These are phyloP conservation scores for Sphyrna mokarran DNA, from an alignment of 2,113 vertebrate species.

Conservation along the genomic window DNA sequence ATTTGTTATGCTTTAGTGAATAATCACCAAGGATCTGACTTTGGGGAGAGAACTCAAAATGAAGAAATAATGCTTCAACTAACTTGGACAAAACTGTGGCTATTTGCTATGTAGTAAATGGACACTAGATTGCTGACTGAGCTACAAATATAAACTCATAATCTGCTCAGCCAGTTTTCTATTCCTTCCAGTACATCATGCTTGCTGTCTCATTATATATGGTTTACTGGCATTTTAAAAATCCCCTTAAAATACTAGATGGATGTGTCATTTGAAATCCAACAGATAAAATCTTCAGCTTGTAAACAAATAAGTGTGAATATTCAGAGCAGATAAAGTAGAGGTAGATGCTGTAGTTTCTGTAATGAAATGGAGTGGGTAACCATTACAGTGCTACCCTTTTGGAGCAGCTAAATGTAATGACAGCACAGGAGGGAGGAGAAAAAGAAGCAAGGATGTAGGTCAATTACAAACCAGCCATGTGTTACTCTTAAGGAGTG, in stretches of 20 bases:
- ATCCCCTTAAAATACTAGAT: neutral
- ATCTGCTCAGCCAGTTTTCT: neutral
- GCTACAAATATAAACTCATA: neutral
- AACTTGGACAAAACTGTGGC: too few species aligned
- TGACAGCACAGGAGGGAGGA: neutral
- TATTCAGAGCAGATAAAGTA: neutral
- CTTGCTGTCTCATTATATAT: neutral
- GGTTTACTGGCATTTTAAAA: neutral
- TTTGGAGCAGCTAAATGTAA: neutral
- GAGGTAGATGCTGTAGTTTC: neutral
- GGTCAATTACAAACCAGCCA: neutral
- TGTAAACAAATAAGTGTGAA: neutral
- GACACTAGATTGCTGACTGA: neutral
- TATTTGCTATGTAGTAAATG: too few species aligned
- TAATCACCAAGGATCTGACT: too few species aligned
- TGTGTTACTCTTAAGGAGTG: neutral
- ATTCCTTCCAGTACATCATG: neutral
- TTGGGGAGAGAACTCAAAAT: too few species aligned
- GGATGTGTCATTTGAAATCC: neutral
- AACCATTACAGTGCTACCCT: neutral
- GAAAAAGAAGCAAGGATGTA: neutral
- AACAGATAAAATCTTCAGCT: neutral
- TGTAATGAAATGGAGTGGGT: neutral
- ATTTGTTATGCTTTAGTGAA: too few species aligned
- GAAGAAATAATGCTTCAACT: neutral